These are phyloP conservation scores for Trachelus iudaicus DNA, from an alignment of 2,888 invertebrate genomes.

Conservation along the genomic window DNA sequence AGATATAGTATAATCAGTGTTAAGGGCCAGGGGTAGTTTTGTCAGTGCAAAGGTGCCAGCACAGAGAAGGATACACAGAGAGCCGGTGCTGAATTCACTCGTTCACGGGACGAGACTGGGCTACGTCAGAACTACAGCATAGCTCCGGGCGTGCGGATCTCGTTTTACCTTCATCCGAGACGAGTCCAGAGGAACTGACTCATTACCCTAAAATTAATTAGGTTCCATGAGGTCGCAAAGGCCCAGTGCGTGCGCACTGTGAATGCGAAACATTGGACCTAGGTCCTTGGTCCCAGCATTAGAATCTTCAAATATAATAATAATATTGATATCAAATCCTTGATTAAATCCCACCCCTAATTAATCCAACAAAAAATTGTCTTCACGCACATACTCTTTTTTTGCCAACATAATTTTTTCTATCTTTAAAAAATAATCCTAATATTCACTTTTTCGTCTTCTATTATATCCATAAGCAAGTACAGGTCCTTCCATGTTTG, in stretches of 20 bases:
- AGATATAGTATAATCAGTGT: background rate
- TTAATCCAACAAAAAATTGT: background rate
- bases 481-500: background rate
- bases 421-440: background rate
- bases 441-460: background rate
- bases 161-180: slow-evolving; percentile 14
- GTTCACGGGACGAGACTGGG: slow-evolving; percentile 13
- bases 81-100: slow-evolving; percentile 17
- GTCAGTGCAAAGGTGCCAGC: slow-evolving; percentile 7
- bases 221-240: slow-evolving; percentile 56
- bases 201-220: slow-evolving; percentile 56
- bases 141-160: slow-evolving; percentile 29
- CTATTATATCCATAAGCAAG: background rate
- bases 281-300: background rate
- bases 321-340: background rate
- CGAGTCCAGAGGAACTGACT: slow-evolving; percentile 48
- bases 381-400: background rate
- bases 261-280: background rate
- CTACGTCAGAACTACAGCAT: slow-evolving; percentile 12
- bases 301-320: background rate
- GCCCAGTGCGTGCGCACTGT: slow-evolving; percentile 25
- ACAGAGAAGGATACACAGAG: slow-evolving; percentile 14
- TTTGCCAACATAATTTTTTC: background rate
- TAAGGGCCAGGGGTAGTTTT: slow-evolving; percentile 10
- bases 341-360: too few relatives aligned